These are phyloP conservation scores for Amazona finschi DNA, from an alignment of 2,797 vertebrate species.

Conservation along the genomic window DNA sequence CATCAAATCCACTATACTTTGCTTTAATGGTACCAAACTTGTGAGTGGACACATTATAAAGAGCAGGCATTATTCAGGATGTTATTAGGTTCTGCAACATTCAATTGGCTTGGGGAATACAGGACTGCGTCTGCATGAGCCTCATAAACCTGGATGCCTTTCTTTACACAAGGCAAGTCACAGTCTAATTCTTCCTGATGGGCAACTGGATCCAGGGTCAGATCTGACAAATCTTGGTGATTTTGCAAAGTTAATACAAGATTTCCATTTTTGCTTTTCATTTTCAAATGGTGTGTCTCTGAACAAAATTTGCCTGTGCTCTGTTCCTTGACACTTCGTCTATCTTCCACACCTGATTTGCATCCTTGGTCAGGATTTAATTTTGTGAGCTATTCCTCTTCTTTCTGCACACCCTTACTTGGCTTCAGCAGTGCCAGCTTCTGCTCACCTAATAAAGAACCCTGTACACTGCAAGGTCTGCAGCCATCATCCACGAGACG, in stretches of 20 bases:
- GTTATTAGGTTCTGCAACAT: not conserved
- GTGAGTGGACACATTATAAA: accelerated
- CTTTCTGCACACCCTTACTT: not conserved
- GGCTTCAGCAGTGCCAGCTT: not conserved
- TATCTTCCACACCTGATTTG: not conserved
- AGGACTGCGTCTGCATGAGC: not conserved
- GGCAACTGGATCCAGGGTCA: not conserved
- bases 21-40: not conserved
- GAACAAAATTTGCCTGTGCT: not conserved
- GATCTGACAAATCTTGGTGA: not conserved
- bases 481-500: not conserved
- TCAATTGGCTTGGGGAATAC: not conserved
- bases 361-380: not conserved
- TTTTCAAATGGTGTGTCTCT: not conserved
- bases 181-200: not conserved
- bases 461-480: not conserved
- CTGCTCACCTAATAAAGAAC: not conserved
- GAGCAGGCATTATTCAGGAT: not conserved
- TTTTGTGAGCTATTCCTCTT: not conserved
- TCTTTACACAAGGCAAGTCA: not conserved
- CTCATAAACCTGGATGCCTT: not conserved
- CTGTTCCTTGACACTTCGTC: not conserved
- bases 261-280: not conserved
- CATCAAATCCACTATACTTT: not conserved
- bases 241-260: not conserved